A percentile compares a stretch with the other conserved stretches of the same genome.
phyloP scores from a whole-genome alignment of 2,888 invertebrate species.

The Mythimna ferrago region DNA sequence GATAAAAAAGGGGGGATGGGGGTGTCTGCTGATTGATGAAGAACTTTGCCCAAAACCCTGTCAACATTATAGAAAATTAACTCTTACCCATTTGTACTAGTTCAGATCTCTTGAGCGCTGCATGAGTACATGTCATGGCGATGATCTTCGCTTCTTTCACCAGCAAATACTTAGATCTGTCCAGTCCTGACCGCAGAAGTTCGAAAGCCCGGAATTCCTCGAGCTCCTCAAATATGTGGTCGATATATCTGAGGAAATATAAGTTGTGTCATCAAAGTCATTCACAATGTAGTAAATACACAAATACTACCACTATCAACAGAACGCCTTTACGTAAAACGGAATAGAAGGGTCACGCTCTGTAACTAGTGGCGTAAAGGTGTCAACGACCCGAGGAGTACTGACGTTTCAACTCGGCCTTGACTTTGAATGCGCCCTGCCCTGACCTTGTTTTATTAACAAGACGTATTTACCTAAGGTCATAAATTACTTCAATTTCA shows the following conservation, averaged over 20 bases:
- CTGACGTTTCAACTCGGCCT: neutral
- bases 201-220: conserved; percentile 99
- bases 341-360: neutral
- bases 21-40: neutral
- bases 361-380: neutral
- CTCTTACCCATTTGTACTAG: conserved; percentile 96
- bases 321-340: neutral
- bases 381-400: conserved; percentile 6
- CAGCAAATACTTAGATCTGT: conserved; percentile 98
- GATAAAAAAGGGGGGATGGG: too few relatives aligned
- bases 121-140: conserved; percentile 99
- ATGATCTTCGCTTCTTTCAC: conserved; percentile 99
- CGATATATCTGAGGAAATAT: conserved; percentile 93
- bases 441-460: conserved; percentile 2
- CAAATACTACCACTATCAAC: too few relatives aligned
- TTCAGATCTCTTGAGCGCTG: conserved; percentile 98
- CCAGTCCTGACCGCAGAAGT: conserved; percentile 97
- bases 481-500: neutral
- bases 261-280: neutral
- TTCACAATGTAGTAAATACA: neutral
- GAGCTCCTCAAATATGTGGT: conserved; percentile 98
- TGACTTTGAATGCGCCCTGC: conserved; percentile 10
- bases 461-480: neutral
- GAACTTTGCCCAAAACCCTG: neutral
- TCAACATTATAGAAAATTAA: neutral